phyloP scores from a whole-genome alignment of 2,113 vertebrate species.

The Pelmatolapia mariae region DNA sequence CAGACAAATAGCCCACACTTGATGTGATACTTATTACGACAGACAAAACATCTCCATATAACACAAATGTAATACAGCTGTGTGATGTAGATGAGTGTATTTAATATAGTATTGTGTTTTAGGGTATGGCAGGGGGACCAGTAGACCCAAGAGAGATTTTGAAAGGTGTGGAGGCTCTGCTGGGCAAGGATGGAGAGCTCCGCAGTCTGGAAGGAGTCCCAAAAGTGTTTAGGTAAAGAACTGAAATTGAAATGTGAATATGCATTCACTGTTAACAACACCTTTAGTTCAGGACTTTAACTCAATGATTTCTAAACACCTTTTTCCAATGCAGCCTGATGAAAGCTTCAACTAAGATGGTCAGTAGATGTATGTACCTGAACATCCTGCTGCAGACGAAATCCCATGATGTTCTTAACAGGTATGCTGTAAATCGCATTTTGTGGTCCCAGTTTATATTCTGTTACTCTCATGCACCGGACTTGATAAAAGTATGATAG shows the following conservation, averaged over 20 bases:
- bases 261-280: no score
- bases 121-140: conserved; percentile 87
- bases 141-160: conserved; percentile 92
- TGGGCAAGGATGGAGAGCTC: conserved; percentile 90
- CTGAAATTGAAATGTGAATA: not conserved
- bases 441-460: not conserved
- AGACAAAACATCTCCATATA: not conserved
- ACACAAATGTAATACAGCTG: not conserved
- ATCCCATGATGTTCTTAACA: conserved; percentile 82
- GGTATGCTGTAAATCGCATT: conserved; percentile 56
- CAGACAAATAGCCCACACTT: not conserved
- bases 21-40: not conserved
- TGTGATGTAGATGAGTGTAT: not conserved
- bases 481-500: not conserved
- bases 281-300: not conserved
- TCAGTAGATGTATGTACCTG: conserved; percentile 91
- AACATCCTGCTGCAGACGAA: conserved; percentile 83
- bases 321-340: conserved; percentile 75
- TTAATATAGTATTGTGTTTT: conserved; percentile 17
- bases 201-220: conserved; percentile 87
- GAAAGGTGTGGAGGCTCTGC: conserved; percentile 85
- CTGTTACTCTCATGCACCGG: fast-evolving
- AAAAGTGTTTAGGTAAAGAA: conserved; percentile 85
- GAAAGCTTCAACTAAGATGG: conserved; percentile 94
- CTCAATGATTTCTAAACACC: not conserved